A percentile compares a stretch with the other conserved stretches of the same genome.
Conservation (phyloP, 2,888 invertebrate species). For the Meiosimyza decipiens region DNA sequence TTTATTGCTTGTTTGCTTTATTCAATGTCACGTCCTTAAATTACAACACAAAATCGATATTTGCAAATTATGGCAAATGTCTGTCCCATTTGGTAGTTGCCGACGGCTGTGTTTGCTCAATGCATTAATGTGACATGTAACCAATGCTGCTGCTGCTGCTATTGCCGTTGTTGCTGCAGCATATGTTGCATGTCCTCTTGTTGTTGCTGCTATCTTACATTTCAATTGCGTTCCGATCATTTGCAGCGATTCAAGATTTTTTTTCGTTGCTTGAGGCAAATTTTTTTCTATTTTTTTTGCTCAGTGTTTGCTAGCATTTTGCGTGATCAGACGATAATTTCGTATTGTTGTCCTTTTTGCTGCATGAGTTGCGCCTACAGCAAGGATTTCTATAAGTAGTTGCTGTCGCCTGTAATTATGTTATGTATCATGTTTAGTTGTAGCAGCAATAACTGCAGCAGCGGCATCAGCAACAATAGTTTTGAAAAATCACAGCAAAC, state of each 20-base stretch:
- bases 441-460: neutral
- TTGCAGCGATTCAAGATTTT: too few relatives aligned
- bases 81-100: conserved; percentile 6
- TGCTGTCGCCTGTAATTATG: conserved; percentile 25
- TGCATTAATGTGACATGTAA: conserved; percentile 51
- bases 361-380: conserved; percentile 1
- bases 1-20: conserved; percentile 31
- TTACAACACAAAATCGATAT: conserved; percentile 53
- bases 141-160: neutral
- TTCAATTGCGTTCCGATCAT: neutral
- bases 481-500: conserved; percentile 44
- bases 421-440: conserved; percentile 27
- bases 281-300: neutral
- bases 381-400: neutral
- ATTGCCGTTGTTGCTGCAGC: neutral
- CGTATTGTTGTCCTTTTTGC: conserved; percentile 34
- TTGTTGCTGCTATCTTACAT: neutral
- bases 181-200: conserved; percentile 3
- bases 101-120: conserved; percentile 61
- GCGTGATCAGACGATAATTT: conserved; percentile 22
- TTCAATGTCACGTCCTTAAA: conserved; percentile 63
- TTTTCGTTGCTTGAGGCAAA: too few relatives aligned
- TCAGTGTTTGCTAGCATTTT: neutral
- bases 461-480: neutral
- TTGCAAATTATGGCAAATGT: conserved; percentile 31